A percentile compares a stretch with the other conserved stretches of the same genome.
These are phyloP conservation scores for Aurelia coerulea DNA, from an alignment of 30 jellyfish, hydroid and myxozoan species.

Conservation along the genomic window DNA sequence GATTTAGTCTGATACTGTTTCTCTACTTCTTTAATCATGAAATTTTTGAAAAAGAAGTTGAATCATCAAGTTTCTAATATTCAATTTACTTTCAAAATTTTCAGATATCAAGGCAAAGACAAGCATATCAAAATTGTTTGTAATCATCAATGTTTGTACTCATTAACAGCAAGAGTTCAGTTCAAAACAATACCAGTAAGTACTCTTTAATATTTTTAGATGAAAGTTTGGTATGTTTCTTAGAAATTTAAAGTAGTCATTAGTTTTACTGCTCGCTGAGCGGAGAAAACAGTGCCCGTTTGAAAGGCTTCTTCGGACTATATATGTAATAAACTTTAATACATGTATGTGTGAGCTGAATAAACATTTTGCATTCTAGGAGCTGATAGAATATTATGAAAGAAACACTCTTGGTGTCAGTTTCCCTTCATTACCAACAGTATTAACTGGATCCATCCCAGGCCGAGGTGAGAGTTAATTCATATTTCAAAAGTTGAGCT, in stretches of 20 bases:
- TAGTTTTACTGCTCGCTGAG: too few species aligned
- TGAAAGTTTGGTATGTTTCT: too few species aligned
- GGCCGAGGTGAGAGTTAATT: slow-evolving; percentile 44
- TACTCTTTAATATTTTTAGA: neutral
- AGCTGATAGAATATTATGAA: slow-evolving; percentile 76
- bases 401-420: slow-evolving; percentile 78
- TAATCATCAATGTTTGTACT: slow-evolving; percentile 17
- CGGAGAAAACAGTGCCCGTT: too few species aligned
- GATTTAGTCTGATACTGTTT: too few species aligned
- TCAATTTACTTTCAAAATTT: neutral
- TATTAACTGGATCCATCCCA: slow-evolving; percentile 70
- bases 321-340: too few species aligned
- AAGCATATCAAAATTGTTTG: slow-evolving; percentile 79
- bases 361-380: slow-evolving; percentile 18
- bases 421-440: slow-evolving; percentile 89
- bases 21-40: too few species aligned
- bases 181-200: slow-evolving; percentile 66
- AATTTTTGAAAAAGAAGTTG: too few species aligned
- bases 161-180: slow-evolving; percentile 74
- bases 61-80: neutral
- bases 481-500: too few species aligned
- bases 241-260: too few species aligned
- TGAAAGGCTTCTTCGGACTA: too few species aligned
- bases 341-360: too few species aligned
- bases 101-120: slow-evolving; percentile 64